These are phyloP conservation scores for Polydrusus cervinus DNA, from an alignment of 2,888 invertebrate species.

Conservation along the genomic window DNA sequence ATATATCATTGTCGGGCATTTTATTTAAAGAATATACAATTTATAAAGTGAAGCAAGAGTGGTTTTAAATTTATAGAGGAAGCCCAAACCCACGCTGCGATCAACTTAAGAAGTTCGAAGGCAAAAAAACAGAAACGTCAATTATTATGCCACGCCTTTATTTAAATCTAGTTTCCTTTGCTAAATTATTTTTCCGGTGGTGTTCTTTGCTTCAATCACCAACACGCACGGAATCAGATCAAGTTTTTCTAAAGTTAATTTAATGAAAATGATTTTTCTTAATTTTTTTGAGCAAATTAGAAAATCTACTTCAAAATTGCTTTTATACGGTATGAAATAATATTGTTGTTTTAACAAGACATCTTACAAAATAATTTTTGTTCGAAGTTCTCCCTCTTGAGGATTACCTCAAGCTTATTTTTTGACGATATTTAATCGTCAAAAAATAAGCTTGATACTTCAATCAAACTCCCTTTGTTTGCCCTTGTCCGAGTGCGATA, in stretches of 20 bases:
- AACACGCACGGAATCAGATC: constrained; percentile 26
- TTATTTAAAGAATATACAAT: constrained; percentile 15
- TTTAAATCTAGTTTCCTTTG: constrained; percentile 46
- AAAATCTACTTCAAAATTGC: no score
- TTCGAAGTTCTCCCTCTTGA: no score
- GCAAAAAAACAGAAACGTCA: constrained; percentile 42
- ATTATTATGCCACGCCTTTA: constrained; percentile 46
- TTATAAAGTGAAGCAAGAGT: constrained; percentile 28
- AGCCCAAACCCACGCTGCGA: constrained; percentile 33
- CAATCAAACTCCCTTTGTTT: no score
- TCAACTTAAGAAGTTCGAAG: constrained; percentile 27
- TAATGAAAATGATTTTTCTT: not conserved
- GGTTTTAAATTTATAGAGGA: constrained; percentile 39
- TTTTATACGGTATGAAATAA: no score
- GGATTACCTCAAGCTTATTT: no score
- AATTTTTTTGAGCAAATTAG: no score
- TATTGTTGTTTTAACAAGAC: no score
- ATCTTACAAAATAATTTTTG: no score
- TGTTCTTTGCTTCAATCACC: constrained; percentile 23
- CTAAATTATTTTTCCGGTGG: constrained; percentile 36
- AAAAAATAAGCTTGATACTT: no score
- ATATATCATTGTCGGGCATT: constrained; percentile 15
- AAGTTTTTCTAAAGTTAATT: constrained; percentile 2
- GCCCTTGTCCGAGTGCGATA: no score
- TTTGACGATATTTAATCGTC: no score